Percentiles rank a stretch among this genome's conserved stretches.
Evolutionary conservation across 2,888 invertebrate species (phyloP).

Genomic region (Diadegma fenestrale): DNA sequence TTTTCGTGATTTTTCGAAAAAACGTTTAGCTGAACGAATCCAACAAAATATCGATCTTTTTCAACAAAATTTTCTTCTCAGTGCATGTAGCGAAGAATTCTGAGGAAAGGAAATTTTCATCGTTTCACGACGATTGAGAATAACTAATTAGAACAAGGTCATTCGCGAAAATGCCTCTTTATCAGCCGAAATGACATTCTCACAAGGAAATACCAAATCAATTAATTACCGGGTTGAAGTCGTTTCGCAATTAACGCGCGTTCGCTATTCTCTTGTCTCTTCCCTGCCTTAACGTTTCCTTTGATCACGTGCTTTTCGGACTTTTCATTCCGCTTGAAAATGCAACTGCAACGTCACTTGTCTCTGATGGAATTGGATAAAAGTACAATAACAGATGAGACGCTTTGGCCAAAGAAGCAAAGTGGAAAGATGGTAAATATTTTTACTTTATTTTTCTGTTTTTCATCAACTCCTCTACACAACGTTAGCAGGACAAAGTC

Average conservation of each 20-base stretch:
- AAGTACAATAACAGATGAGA: constrained; percentile 10
- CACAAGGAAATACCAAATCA: not conserved
- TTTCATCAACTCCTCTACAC: not conserved
- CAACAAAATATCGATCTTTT: no score
- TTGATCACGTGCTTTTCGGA: not conserved
- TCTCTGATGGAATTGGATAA: constrained; percentile 29
- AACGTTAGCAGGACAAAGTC: constrained; percentile 6
- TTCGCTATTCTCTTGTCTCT: not conserved
- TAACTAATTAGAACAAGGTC: no score
- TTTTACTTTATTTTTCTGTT: constrained; percentile 18
- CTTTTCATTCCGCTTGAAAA: constrained; percentile 19
- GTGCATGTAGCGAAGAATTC: no score
- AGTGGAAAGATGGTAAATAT: constrained; percentile 17
- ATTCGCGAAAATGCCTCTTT: not conserved
- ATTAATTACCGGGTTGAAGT: not conserved
- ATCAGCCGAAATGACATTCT: not conserved
- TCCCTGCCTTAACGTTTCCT: not conserved
- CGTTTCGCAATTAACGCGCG: constrained; percentile 7
- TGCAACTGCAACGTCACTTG: constrained; percentile 19
- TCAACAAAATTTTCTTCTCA: no score
- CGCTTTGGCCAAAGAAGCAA: not conserved
- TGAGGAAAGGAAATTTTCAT: no score
- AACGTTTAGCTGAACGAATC: no score
- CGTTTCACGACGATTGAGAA: no score
- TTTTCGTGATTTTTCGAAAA: no score